Conservation (phyloP, 1,140 invertebrate species). For the Drosophila oshimai region DNA sequence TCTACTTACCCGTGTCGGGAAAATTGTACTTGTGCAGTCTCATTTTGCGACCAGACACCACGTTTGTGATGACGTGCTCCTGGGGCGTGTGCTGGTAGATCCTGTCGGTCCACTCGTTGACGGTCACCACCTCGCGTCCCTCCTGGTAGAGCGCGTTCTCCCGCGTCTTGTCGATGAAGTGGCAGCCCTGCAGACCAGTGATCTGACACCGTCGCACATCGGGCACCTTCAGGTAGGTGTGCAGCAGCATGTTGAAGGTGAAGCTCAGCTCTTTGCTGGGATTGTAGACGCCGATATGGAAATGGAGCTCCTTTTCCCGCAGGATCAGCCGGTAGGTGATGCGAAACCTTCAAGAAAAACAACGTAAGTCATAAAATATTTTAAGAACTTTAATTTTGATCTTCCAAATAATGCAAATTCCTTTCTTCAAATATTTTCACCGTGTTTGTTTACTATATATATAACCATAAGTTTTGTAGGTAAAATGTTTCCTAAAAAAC, state of each 20-base stretch:
- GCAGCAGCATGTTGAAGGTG: conserved; percentile 95
- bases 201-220: conserved; percentile 95
- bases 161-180: conserved; percentile 95
- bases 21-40: conserved; percentile 96
- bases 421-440: too few relatives aligned
- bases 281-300: conserved; percentile 95
- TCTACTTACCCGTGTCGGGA: conserved; percentile 89
- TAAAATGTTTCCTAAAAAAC: too few relatives aligned
- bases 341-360: conserved; percentile 85
- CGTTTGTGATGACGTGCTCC: conserved; percentile 96
- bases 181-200: conserved; percentile 94
- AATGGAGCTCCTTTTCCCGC: conserved; percentile 94
- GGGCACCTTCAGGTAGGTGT: conserved; percentile 97
- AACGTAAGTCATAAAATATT: neutral
- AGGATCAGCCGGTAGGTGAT: conserved; percentile 94
- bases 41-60: conserved; percentile 95
- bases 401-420: too few relatives aligned
- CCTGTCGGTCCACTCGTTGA: conserved; percentile 95
- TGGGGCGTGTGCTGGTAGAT: conserved; percentile 96
- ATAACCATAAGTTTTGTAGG: too few relatives aligned
- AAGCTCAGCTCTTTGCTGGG: conserved; percentile 94
- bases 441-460: too few relatives aligned
- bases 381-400: neutral
- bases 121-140: conserved; percentile 92
- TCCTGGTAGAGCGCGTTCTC: conserved; percentile 84